phyloP scores from a whole-genome alignment of 92 coral and sea anemone genomes.

The Epizoanthus illoricatus region DNA sequence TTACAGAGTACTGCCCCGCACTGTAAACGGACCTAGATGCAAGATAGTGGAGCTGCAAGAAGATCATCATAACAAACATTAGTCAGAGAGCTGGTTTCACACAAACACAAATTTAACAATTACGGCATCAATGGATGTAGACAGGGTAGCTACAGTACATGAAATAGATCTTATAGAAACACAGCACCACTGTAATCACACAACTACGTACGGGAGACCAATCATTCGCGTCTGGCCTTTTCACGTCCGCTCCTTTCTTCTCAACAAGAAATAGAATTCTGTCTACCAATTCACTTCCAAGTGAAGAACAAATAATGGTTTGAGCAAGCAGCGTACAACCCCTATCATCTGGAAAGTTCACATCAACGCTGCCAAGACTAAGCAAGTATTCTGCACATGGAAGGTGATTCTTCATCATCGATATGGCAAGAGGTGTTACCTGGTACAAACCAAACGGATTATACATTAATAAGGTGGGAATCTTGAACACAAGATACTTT shows the following conservation, averaged over 20 bases:
- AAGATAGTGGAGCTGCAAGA: constrained; percentile 67
- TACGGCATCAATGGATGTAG: too few species aligned
- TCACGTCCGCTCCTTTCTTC: constrained; percentile 80
- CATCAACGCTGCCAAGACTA: constrained; percentile 70
- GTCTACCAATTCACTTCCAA: constrained; percentile 42
- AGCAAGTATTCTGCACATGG: constrained; percentile 77
- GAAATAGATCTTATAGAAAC: too few species aligned
- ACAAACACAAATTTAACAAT: not conserved
- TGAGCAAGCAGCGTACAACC: constrained; percentile 81
- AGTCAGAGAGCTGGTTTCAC: not conserved
- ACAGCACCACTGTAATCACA: not conserved
- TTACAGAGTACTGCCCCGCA: not conserved
- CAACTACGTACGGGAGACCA: constrained; percentile 73
- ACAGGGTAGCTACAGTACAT: too few species aligned
- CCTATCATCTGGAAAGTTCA: constrained; percentile 74
- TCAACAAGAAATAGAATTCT: constrained; percentile 63
- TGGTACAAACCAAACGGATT: not conserved
- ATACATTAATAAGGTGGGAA: too few species aligned
- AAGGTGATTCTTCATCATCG: constrained; percentile 79
- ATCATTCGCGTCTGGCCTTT: constrained; percentile 61
- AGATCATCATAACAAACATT: not conserved
- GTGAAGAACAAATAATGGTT: constrained; percentile 51
- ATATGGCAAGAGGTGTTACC: constrained; percentile 81
- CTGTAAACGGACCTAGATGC: constrained; percentile 65
- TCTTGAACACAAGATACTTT: too few species aligned